Evolutionary conservation across 2,888 invertebrate genomes (phyloP).

Genomic region (Isoperla grammatica): DNA sequence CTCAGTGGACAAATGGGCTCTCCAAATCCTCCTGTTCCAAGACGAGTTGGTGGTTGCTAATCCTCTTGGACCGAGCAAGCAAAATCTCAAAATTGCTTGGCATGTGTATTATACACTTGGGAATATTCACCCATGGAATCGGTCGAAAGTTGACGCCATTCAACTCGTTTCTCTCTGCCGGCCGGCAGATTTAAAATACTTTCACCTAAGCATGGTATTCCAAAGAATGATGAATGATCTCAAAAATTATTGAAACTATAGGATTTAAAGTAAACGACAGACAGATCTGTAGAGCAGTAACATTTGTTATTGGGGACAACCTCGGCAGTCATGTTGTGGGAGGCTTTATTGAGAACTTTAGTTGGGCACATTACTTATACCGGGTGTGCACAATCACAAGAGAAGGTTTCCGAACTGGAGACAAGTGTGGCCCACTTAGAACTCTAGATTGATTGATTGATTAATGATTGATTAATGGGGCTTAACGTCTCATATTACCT

Average conservation of each 20-base stretch:
- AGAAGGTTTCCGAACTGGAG: background rate
- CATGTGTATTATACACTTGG: background rate
- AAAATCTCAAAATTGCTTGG: too few relatives aligned
- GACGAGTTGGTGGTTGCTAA: too few relatives aligned
- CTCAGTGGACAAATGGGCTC: background rate
- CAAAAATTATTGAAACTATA: background rate
- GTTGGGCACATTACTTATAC: too few relatives aligned
- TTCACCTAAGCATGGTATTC: background rate
- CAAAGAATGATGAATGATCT: background rate
- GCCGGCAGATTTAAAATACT: background rate
- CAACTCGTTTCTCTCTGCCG: constrained; percentile 8
- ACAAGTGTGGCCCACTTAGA: background rate
- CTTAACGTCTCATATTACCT: too few relatives aligned
- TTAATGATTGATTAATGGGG: too few relatives aligned
- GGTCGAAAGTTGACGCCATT: constrained; percentile 4
- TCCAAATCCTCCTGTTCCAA: background rate
- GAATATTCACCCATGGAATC: background rate
- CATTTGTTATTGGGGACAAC: too few relatives aligned
- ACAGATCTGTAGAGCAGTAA: background rate
- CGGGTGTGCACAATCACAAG: too few relatives aligned
- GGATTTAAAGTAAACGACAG: background rate
- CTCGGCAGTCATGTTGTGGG: too few relatives aligned
- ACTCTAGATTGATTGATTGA: too few relatives aligned
- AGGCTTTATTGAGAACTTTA: too few relatives aligned
- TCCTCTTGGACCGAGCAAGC: too few relatives aligned